phyloP scores from a whole-genome alignment of 2,113 vertebrate species.

The Lonchura striata region DNA sequence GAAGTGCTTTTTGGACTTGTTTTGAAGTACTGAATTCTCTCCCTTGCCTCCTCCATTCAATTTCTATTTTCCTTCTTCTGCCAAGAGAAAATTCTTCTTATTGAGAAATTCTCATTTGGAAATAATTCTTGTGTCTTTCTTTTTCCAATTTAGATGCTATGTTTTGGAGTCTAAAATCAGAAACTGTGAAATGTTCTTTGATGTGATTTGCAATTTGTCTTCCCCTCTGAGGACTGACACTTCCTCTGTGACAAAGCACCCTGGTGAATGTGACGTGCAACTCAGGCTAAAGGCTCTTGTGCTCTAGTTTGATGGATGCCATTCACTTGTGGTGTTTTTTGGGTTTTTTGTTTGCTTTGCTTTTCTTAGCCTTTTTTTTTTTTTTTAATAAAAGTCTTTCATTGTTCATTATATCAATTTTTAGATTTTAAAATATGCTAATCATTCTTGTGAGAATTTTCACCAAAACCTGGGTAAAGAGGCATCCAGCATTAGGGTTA shows the following conservation, averaged over 20 bases:
- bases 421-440: neutral
- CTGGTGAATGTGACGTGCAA: neutral
- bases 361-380: neutral
- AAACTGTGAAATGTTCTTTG: neutral
- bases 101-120: neutral
- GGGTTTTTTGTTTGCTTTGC: rapidly evolving
- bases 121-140: neutral
- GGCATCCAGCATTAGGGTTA: neutral
- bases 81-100: neutral
- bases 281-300: neutral
- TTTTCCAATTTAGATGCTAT: neutral
- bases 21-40: neutral
- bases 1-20: neutral
- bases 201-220: neutral
- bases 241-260: neutral
- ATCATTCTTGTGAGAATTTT: neutral
- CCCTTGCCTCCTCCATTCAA: neutral
- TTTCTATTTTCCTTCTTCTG: neutral
- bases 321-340: neutral
- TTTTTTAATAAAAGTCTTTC: neutral
- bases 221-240: neutral
- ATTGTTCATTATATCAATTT: neutral
- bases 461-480: neutral
- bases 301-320: neutral
- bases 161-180: neutral